phyloP scores from a whole-genome alignment of 2,797 vertebrate genomes.

The Rousettus madagascariensis region DNA sequence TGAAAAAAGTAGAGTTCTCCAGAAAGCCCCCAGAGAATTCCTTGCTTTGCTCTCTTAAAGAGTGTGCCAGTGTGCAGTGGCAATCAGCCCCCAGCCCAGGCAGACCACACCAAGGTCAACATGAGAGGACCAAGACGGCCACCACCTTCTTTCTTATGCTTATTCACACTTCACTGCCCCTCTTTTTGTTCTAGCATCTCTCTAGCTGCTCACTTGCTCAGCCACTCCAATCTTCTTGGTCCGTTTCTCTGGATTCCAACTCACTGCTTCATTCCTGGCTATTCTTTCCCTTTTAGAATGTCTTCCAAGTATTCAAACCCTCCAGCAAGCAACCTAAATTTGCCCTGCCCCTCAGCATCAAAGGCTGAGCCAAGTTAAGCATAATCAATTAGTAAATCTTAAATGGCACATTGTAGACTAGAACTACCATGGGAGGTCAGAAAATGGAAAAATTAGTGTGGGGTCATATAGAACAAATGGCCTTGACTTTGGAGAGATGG shows the following conservation, averaged over 20 bases:
- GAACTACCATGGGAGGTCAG: neutral
- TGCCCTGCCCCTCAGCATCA: neutral
- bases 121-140: neutral
- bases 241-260: neutral
- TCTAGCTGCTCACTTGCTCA: neutral
- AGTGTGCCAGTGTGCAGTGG: neutral
- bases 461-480: neutral
- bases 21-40: neutral
- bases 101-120: neutral
- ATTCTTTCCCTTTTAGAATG: neutral
- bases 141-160: neutral
- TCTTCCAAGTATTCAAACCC: neutral
- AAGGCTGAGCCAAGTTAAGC: neutral
- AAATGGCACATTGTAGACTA: neutral
- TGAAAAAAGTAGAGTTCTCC: neutral
- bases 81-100: neutral
- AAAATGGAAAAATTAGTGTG: neutral
- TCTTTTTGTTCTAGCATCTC: neutral
- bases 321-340: neutral
- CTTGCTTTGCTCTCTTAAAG: neutral
- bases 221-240: neutral
- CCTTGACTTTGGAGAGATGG: neutral
- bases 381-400: neutral
- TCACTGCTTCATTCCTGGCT: neutral
- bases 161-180: neutral